Conservation (phyloP, 2,797 vertebrate genomes). For the Chromobotia macracanthus region DNA sequence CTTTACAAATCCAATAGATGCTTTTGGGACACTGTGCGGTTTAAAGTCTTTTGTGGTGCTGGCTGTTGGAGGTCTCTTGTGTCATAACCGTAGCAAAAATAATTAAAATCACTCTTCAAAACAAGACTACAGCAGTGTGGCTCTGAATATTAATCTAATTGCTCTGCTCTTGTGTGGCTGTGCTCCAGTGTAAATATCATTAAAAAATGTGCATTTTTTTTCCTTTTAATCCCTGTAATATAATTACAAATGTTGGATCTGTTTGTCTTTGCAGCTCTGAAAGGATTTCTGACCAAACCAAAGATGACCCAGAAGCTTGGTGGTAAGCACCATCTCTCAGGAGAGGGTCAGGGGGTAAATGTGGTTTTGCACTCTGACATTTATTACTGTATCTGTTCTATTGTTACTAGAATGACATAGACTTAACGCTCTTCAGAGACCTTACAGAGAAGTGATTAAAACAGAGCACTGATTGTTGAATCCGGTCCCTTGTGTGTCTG, state of each 20-base stretch:
- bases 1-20: conserved; percentile 72
- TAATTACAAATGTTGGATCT: conserved; percentile 61
- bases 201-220: conserved; percentile 46
- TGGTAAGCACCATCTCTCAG: not conserved
- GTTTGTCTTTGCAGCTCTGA: not conserved
- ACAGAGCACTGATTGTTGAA: not conserved
- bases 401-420: not conserved
- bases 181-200: conserved; percentile 57
- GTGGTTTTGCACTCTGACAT: not conserved
- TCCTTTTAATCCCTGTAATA: conserved; percentile 35
- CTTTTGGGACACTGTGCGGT: conserved; percentile 57
- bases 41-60: conserved; percentile 61
- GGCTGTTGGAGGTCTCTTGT: conserved; percentile 68
- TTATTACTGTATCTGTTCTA: not conserved
- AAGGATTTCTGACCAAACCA: not conserved
- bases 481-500: not conserved
- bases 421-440: not conserved
- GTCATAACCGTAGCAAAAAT: conserved; percentile 63
- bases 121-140: conserved; percentile 59
- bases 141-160: conserved; percentile 60
- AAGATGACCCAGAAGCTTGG: not conserved
- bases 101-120: conserved; percentile 69
- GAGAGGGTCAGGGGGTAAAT: conserved; percentile 7
- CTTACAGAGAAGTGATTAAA: not conserved
- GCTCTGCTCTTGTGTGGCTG: conserved; percentile 48